Percentiles rank a stretch among this genome's conserved stretches.
Conservation (phyloP, 2,888 invertebrate species). For the Agonopterix alstromeriana region DNA sequence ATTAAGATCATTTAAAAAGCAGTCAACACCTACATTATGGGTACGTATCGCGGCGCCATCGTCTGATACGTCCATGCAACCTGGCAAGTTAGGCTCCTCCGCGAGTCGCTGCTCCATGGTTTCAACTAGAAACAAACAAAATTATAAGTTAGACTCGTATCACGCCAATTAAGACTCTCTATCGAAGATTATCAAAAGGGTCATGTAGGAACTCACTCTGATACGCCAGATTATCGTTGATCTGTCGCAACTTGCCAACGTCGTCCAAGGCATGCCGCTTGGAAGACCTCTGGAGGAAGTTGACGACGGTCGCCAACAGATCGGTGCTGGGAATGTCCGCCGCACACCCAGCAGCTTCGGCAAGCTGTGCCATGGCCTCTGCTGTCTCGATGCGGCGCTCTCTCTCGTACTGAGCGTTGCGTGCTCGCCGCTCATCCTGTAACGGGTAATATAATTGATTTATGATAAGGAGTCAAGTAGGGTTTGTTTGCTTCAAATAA, state of each 20-base stretch:
- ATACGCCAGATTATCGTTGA: conserved; percentile 26
- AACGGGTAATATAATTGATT: conserved; percentile 1
- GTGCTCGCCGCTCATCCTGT: conserved; percentile 37
- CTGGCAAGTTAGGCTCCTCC: conserved; percentile 4
- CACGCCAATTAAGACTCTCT: no score
- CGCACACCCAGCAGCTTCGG: conserved; percentile 19
- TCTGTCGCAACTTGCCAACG: conserved; percentile 19
- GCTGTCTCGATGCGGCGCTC: conserved; percentile 35
- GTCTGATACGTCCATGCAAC: no score
- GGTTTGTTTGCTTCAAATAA: no score
- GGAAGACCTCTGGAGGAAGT: conserved; percentile 14
- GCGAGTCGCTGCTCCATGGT: conserved; percentile 10
- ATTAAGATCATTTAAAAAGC: no score
- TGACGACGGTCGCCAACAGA: conserved; percentile 28
- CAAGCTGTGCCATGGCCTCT: conserved; percentile 27
- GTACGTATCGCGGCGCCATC: no score
- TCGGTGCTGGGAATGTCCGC: conserved; percentile 8
- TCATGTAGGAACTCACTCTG: conserved; percentile 27
- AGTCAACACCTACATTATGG: no score
- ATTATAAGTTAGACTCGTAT: neutral
- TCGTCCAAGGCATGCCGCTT: conserved; percentile 13
- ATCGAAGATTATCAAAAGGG: no score
- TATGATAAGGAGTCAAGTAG: neutral
- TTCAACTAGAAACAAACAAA: conserved; percentile 15
- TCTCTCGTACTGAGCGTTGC: conserved; percentile 42